Base-by-base conservation (phyloP, 2,888 invertebrate species). In the Serripes groenlandicus region DNA sequence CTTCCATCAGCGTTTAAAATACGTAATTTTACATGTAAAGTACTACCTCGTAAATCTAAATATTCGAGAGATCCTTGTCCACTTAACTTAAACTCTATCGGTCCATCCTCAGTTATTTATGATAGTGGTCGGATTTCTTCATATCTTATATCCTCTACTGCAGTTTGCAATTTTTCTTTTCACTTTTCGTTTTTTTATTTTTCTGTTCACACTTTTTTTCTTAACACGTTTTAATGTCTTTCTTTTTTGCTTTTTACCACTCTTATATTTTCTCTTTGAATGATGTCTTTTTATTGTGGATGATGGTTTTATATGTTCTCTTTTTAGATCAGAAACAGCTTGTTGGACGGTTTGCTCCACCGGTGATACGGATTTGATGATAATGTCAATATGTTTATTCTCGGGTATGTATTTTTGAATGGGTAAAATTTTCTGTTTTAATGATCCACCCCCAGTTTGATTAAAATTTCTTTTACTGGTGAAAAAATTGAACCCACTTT, bases 101-200 rank as follows among this genome's bases (percentile, higher is more conserved):
- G 78, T 18, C n/a, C 30, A 35, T 35, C 66, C 7, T 21, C 64
- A 34, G 73, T 37, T 34, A 78, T 30, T 60, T 78, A 72, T 37
- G 78, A 78, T 35, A 54, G 30, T 4, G 78, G 78, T 56, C 78
- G 28, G 28, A 78, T 66, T 66, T 78, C 72, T 34, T 49, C 54
- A 34, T 37, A 64, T n/a, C 18, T 52, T 21, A 37, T 42, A 35
- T 78, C 64, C 28, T 42, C n/a, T 4, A 77, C 77, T 23, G 64
- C 77, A 4, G 54, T 52, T 52, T 78, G 78, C 7, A 30, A 35
- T 35, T 32, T 28, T 34, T n/a, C 15, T 52, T 21, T 70, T 56
- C 52, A 26, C 35, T 35, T 34, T 23, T 35, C 30, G 21, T 34
- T 23, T 9, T 62, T 28, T 62, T 21, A 30, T 56, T n/a, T n/a